A percentile compares a stretch with the other conserved stretches of the same genome.
These are phyloP conservation scores for Alitta virens DNA, from an alignment of 2,888 invertebrate species.

Conservation along the genomic window DNA sequence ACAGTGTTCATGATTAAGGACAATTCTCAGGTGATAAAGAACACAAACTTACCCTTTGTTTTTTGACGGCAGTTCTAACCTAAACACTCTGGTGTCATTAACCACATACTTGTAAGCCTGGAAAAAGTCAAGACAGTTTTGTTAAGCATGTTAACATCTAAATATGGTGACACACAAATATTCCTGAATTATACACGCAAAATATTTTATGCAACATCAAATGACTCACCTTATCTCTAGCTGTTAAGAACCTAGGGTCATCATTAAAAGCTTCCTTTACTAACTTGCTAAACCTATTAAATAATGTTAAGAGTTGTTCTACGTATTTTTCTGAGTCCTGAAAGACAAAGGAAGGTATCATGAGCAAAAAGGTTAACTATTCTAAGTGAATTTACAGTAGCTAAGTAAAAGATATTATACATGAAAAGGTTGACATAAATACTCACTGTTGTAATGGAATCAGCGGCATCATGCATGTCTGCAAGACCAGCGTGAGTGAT, in stretches of 20 bases:
- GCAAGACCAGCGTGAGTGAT: conserved; percentile 90
- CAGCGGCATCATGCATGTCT: conserved; percentile 95
- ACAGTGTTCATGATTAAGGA: too few species aligned
- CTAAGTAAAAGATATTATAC: too few species aligned
- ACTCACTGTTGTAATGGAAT: conserved; percentile 77
- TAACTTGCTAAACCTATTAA: conserved; percentile 85
- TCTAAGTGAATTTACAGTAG: too few species aligned
- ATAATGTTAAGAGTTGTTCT: conserved; percentile 87
- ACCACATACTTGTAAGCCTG: conserved; percentile 92
- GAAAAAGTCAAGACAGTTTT: too few species aligned
- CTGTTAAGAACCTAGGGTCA: conserved; percentile 95
- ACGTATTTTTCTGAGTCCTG: conserved; percentile 97
- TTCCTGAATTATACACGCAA: too few species aligned
- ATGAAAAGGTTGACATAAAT: not conserved
- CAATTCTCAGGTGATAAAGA: too few species aligned
- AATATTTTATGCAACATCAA: too few species aligned
- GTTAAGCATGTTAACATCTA: too few species aligned
- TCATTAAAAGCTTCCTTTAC: conserved; percentile 94
- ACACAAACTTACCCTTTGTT: conserved; percentile 57
- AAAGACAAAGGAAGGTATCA: conserved; percentile 22
- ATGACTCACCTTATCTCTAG: conserved; percentile 75
- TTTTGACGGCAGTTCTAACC: conserved; percentile 63
- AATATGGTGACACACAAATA: too few species aligned
- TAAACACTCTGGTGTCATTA: conserved; percentile 90
- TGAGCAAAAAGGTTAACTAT: not conserved